A percentile compares a stretch with the other conserved stretches of the same genome.
Conservation (phyloP, 2,113 vertebrate species). For the Terrapene triunguis region DNA sequence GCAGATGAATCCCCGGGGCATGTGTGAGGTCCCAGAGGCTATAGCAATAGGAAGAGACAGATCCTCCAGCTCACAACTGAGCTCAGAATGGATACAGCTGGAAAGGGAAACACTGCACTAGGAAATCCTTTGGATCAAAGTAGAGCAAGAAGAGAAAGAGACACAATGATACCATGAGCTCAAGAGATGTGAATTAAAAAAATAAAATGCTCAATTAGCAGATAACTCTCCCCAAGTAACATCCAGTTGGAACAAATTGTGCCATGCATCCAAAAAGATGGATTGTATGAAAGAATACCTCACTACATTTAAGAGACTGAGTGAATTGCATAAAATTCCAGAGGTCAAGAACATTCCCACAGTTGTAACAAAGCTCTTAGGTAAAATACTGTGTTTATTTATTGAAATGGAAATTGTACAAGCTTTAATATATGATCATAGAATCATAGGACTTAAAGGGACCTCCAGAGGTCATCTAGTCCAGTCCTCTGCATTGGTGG, state of each 20-base stretch:
- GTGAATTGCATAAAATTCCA: neutral
- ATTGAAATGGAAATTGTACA: neutral
- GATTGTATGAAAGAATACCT: neutral
- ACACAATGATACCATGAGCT: neutral
- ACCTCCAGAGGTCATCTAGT: no score
- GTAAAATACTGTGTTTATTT: neutral
- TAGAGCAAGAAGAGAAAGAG: neutral
- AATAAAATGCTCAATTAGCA: neutral
- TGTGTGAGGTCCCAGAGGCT: neutral
- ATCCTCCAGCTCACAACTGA: neutral
- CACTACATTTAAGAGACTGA: neutral
- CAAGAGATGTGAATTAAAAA: neutral
- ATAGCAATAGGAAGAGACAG: neutral
- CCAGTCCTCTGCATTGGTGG: no score
- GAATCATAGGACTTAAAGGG: no score
- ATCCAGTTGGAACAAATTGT: neutral
- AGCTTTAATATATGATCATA: neutral
- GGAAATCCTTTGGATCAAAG: neutral
- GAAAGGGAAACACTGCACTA: neutral
- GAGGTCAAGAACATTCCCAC: neutral
- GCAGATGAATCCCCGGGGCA: neutral
- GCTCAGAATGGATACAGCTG: neutral
- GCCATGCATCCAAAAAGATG: neutral
- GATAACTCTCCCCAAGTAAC: neutral
- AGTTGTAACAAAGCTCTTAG: neutral